Conservation (phyloP, 2,888 invertebrate genomes). For the Oligia latruncula region DNA sequence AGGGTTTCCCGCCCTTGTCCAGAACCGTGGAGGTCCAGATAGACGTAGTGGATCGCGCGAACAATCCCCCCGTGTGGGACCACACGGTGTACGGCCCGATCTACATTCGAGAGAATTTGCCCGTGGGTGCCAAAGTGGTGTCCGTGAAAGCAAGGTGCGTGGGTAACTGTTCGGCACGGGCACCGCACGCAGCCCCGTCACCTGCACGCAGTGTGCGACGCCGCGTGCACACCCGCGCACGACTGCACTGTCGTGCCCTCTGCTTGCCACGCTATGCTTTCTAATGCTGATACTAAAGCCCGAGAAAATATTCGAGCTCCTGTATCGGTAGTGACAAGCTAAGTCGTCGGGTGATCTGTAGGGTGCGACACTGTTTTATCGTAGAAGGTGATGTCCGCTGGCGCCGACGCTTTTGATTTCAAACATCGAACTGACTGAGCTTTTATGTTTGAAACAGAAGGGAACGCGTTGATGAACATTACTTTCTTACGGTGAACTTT, state of each 20-base stretch:
- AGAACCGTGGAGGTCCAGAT: constrained; percentile 99
- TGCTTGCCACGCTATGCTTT: constrained; percentile 28
- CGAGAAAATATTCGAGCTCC: constrained; percentile 24
- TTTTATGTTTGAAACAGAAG: constrained; percentile 43
- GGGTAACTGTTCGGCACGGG: constrained; percentile 89
- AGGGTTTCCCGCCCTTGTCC: constrained; percentile 98
- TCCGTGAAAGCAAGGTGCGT: constrained; percentile 99
- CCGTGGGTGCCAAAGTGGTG: constrained; percentile 99
- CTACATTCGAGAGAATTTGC: constrained; percentile 99
- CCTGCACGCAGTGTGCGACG: constrained; percentile 86
- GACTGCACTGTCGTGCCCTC: constrained; percentile 36
- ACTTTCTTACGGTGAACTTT: constrained; percentile 36
- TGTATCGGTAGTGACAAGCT: constrained; percentile 23
- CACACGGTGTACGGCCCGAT: constrained; percentile 98
- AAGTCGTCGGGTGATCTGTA: constrained; percentile 15
- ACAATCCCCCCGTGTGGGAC: constrained; percentile 99
- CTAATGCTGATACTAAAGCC: constrained; percentile 13
- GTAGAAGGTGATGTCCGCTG: constrained; percentile 19
- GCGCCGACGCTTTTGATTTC: constrained; percentile 33
- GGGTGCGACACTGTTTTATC: constrained; percentile 22
- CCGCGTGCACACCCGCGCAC: constrained; percentile 66
- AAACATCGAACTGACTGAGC: constrained; percentile 22
- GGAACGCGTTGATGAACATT: constrained; percentile 43
- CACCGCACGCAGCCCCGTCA: constrained; percentile 91
- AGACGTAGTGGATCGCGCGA: constrained; percentile 99